Conservation (phyloP, 2,888 invertebrate species). For the Ormia ochracea region DNA sequence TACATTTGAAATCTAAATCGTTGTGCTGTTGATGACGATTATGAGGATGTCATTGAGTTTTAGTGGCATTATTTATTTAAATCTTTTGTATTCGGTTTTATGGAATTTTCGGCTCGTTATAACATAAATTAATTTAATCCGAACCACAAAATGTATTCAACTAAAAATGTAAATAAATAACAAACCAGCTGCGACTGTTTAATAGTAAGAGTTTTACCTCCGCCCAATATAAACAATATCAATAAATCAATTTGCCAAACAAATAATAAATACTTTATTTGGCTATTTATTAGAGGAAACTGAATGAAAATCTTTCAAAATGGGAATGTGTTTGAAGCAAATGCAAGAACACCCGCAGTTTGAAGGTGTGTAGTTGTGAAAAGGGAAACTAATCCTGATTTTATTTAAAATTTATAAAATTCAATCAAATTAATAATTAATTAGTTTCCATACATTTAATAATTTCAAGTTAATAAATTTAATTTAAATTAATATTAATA, state of each 20-base stretch:
- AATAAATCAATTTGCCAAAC: conserved; percentile 10
- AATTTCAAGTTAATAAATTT: no score
- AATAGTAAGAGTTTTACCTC: background rate
- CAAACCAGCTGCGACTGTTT: background rate
- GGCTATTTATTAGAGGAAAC: background rate
- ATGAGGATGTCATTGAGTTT: no score
- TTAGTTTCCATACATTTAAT: no score
- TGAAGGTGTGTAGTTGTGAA: no score
- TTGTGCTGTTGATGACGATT: background rate
- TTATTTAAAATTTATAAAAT: no score
- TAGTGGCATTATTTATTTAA: background rate
- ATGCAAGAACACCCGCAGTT: no score
- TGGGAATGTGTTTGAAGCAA: no score
- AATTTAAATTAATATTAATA: no score
- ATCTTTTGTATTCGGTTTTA: background rate
- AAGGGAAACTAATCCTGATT: no score
- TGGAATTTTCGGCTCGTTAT: conserved; percentile 3
- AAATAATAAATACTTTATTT: background rate
- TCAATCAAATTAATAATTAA: no score
- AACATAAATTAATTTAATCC: conserved; percentile 30
- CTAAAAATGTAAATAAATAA: background rate
- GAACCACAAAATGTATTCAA: conserved; percentile 19
- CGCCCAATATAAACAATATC: background rate
- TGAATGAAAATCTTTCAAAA: background rate
- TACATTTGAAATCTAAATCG: background rate